Conservation (phyloP, 2,888 invertebrate genomes). For the Coelinius sp. region DNA sequence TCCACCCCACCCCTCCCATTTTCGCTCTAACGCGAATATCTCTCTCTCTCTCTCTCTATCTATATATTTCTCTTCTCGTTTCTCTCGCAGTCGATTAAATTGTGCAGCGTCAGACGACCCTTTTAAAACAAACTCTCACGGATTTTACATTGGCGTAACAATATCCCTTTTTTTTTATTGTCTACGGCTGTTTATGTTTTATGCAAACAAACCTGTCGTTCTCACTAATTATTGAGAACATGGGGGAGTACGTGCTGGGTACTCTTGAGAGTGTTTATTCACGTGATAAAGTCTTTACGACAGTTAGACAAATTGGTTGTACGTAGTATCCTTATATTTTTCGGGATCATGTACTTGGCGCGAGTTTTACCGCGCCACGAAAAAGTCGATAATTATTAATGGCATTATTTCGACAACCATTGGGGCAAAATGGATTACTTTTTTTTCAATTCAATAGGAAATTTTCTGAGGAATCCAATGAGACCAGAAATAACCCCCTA, state of each 20-base stretch:
- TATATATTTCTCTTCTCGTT: background rate
- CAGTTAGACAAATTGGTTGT: background rate
- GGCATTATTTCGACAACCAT: background rate
- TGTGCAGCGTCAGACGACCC: background rate
- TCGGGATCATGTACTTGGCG: background rate
- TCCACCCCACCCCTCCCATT: no score
- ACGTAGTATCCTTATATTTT: background rate
- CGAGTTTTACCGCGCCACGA: background rate
- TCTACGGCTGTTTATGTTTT: constrained; percentile 4
- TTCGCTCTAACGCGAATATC: background rate
- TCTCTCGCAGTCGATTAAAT: background rate
- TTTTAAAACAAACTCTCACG: background rate
- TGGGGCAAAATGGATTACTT: background rate
- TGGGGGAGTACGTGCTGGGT: background rate
- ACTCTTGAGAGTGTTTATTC: background rate
- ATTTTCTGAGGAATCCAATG: background rate
- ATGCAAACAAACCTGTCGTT: constrained; percentile 2
- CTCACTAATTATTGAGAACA: background rate
- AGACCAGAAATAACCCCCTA: background rate
- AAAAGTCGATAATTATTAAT: background rate
- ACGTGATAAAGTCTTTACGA: background rate
- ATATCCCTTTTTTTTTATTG: background rate
- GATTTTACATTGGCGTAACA: background rate
- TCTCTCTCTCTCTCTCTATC: background rate
- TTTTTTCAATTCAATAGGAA: background rate